These are phyloP conservation scores for Geotrypetes seraphini DNA, from an alignment of 2,797 vertebrate species.

Conservation along the genomic window DNA sequence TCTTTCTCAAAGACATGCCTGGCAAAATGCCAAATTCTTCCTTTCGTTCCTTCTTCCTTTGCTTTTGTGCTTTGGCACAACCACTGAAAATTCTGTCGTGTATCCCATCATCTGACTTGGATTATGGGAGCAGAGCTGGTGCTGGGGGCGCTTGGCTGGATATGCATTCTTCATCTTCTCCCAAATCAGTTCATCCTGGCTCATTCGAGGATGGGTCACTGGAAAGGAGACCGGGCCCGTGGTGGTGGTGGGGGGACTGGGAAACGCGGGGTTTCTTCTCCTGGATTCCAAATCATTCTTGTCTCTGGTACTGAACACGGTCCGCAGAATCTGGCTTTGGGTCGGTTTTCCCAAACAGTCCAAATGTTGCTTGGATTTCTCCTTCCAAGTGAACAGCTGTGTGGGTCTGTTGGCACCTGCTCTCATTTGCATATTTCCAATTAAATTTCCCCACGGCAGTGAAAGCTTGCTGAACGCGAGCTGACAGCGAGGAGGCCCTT, in stretches of 20 bases:
- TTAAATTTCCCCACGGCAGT: background rate
- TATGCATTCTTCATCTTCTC: background rate
- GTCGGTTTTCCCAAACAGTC: background rate
- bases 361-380: background rate
- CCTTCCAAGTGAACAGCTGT: background rate
- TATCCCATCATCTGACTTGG: background rate
- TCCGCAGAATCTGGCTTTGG: background rate
- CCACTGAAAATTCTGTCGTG: constrained; percentile 3
- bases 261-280: background rate
- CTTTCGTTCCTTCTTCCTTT: too few relatives aligned
- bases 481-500: background rate
- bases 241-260: background rate
- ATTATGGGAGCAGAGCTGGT: background rate
- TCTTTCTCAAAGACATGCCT: too few relatives aligned
- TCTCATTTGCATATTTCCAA: background rate
- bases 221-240: too few relatives aligned
- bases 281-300: background rate
- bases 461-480: background rate
- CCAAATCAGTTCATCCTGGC: background rate
- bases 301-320: background rate
- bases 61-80: too few relatives aligned
- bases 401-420: background rate
- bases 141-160: background rate
- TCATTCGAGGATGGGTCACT: background rate
- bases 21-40: too few relatives aligned